Conservation (phyloP, 2,888 invertebrate species). For the Abrostola tripartita region DNA sequence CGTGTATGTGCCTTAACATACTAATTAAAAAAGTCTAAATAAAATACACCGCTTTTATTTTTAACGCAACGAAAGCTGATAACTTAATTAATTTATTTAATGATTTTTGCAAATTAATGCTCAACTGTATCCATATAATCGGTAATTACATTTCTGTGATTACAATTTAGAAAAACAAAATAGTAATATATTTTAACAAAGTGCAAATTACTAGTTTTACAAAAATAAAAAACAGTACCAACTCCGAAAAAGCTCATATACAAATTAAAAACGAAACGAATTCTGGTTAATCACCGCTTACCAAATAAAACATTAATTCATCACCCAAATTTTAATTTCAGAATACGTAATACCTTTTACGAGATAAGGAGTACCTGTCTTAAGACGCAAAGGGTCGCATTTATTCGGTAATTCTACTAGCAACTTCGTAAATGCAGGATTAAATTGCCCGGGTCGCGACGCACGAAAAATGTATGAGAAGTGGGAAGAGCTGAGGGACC, state of each 20-base stretch:
- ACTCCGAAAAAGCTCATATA: not conserved
- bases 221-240: not conserved
- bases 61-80: not conserved
- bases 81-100: not conserved
- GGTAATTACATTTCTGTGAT: too few relatives aligned
- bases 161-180: too few relatives aligned
- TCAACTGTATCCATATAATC: too few relatives aligned
- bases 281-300: conserved; percentile 22
- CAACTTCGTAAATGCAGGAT: conserved; percentile 65
- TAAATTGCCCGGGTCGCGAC: conserved; percentile 65
- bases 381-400: conserved; percentile 58
- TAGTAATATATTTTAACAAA: too few relatives aligned
- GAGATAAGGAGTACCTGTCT: conserved; percentile 59
- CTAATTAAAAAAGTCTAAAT: not conserved
- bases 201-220: too few relatives aligned
- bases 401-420: conserved; percentile 63
- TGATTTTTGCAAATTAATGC: not conserved
- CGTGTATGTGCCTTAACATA: not conserved
- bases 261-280: not conserved
- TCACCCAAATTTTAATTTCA: conserved; percentile 50
- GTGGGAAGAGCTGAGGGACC: conserved; percentile 32
- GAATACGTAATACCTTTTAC: conserved; percentile 51
- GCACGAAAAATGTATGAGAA: conserved; percentile 68
- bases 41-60: not conserved
- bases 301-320: conserved; percentile 36